Evolutionary conservation across 2,888 invertebrate genomes (phyloP), one percentile per base, ranked within the genome.

Genomic region (Platerodrilus igneus): DNA sequence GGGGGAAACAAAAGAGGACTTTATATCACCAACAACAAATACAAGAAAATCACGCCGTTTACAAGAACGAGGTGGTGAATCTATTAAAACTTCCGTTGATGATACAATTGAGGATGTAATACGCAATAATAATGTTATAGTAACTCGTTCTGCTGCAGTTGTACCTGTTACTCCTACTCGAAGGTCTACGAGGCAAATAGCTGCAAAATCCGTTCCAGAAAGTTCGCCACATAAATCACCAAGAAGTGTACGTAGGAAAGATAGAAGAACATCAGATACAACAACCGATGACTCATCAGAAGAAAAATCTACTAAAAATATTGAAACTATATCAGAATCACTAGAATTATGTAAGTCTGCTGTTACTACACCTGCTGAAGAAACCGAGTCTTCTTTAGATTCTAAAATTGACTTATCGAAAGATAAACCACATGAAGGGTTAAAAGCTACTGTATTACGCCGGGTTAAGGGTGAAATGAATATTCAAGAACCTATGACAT

Each of bases 21-120:
- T 81, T 45, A 69, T 75, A 9, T 77, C 79, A 1, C 79, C 81
- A 1, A 74, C 74, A 3, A 74, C 74, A 3, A 86, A 86, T 48
- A 88, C 88, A 0, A 73, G 90, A 32, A 89, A 90, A 64, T 90
- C 89, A 0, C 75, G 85, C 39, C 74, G 90, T 44, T 68, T 90
- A 35, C 85, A 83, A 57, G 87, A 88, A 60, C 81, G 83, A 58
- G n/a, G n/a, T n/a, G n/a, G n/a, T n/a, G 86, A 86, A 57, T 80
- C 78, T 30, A 78, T 78, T 48, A 75, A 86, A 41, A 86, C 76
- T 44, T 84, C 86, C 1, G 79, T 89, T 6, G 93, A 94, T 60
- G 91, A 90, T 55, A 79, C 87, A 8, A 91, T 92, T 48, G 93
- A 94, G 52, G 91, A 93, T 58, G 90, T 91, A 0, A 81, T 90